Conservation (phyloP, 2,113 vertebrate species). For the Dasypus novemcinctus region DNA sequence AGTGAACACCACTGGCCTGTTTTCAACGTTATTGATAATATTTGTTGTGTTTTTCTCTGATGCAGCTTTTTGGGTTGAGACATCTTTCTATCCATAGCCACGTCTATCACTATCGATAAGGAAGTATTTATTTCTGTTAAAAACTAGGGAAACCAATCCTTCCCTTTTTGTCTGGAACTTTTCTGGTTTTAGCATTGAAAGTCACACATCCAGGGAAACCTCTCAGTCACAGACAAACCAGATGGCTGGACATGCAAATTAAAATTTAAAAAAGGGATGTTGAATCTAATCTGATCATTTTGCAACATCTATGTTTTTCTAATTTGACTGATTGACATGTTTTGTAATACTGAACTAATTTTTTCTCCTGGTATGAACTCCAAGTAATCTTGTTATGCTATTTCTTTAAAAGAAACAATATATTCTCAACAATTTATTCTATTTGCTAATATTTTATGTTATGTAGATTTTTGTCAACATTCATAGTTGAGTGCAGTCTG, state of each 20-base stretch:
- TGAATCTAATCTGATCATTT: neutral
- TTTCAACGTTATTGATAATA: neutral
- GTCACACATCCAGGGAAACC: neutral
- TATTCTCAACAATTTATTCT: neutral
- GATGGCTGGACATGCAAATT: neutral
- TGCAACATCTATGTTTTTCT: slow-evolving; percentile 19
- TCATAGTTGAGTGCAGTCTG: neutral
- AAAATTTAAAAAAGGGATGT: neutral
- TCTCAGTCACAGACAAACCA: neutral
- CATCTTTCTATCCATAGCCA: neutral
- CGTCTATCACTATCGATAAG: neutral
- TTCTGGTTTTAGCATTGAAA: neutral
- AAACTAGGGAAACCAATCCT: neutral
- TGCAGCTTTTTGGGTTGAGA: neutral
- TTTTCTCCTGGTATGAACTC: neutral
- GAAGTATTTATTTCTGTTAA: neutral
- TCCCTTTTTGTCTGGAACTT: neutral
- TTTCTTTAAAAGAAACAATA: neutral
- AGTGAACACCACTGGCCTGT: neutral
- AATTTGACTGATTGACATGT: neutral
- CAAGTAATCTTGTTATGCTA: neutral
- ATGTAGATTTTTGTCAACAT: neutral
- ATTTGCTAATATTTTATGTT: neutral
- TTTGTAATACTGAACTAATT: neutral
- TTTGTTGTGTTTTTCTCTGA: neutral